phyloP scores from a whole-genome alignment of 2,797 vertebrate species.

The Anabas testudineus region DNA sequence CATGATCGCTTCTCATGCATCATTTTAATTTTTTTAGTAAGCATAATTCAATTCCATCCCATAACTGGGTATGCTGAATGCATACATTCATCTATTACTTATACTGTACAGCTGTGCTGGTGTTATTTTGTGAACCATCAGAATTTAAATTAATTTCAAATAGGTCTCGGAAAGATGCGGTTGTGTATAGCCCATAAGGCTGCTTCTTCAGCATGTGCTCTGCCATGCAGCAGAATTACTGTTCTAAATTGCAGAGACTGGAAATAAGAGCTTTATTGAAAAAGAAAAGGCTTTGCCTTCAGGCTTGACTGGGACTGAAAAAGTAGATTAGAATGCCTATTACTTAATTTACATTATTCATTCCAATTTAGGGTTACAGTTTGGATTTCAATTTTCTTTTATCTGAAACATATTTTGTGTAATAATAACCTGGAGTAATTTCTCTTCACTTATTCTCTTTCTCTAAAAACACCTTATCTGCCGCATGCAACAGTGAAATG shows the following conservation, averaged over 20 bases:
- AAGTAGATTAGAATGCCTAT: constrained; percentile 63
- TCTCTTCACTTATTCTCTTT: constrained; percentile 23
- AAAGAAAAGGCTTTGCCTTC: constrained; percentile 58
- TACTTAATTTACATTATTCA: constrained; percentile 70
- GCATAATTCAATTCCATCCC: constrained; percentile 35
- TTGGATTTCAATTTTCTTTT: constrained; percentile 60
- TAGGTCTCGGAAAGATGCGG: constrained; percentile 48
- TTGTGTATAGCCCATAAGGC: constrained; percentile 8
- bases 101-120: constrained; percentile 38
- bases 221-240: constrained; percentile 54
- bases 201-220: constrained; percentile 47
- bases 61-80: constrained; percentile 19
- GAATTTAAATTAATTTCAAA: constrained; percentile 67
- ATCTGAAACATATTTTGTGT: constrained; percentile 51
- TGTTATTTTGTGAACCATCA: constrained; percentile 54
- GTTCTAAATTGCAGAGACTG: constrained; percentile 41
- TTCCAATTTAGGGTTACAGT: constrained; percentile 52
- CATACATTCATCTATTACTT: constrained; percentile 45
- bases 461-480: constrained; percentile 20
- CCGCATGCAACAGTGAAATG: constrained; percentile 38
- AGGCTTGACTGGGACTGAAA: constrained; percentile 66
- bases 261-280: constrained; percentile 57
- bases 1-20: constrained; percentile 54
- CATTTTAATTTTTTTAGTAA: constrained; percentile 50
- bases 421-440: constrained; percentile 50